phyloP scores from a whole-genome alignment of 2,797 vertebrate species.

The Coranthus polyacanthus region DNA sequence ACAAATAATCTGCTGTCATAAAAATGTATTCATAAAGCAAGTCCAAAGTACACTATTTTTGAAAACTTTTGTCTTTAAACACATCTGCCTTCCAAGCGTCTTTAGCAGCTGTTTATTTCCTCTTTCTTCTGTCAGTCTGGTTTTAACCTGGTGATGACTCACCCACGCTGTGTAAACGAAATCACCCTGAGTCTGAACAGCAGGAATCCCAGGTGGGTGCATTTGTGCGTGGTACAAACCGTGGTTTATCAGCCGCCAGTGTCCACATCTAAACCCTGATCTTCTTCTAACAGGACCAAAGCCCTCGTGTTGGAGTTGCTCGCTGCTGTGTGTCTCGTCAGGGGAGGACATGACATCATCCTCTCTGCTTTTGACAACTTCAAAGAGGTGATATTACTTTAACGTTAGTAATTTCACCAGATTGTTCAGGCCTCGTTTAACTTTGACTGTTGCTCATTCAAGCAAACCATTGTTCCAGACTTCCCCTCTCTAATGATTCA shows the following conservation, averaged over 20 bases:
- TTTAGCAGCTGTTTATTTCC: conserved; percentile 3
- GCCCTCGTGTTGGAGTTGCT: conserved; percentile 94
- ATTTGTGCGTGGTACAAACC: not conserved
- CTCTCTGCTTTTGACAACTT: conserved; percentile 96
- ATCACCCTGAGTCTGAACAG: conserved; percentile 97
- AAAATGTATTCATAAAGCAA: conserved; percentile 6
- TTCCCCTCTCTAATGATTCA: conserved; percentile 57
- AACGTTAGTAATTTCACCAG: not conserved
- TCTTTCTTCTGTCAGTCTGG: conserved; percentile 87
- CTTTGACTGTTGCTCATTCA: conserved; percentile 10
- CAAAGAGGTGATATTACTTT: conserved; percentile 86
- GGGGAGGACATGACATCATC: conserved; percentile 96
- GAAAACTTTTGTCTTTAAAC: not conserved
- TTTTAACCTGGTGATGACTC: conserved; percentile 97
- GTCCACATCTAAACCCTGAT: conserved; percentile 17
- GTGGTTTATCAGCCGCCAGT: not conserved
- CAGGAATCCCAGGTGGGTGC: conserved; percentile 91
- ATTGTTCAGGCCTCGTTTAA: not conserved
- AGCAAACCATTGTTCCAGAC: conserved; percentile 31
- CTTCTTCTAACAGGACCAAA: conserved; percentile 87
- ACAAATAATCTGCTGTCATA: not conserved
- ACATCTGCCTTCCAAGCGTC: not conserved
- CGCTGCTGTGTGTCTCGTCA: conserved; percentile 94
- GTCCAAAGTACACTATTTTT: not conserved
- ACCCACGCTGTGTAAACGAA: conserved; percentile 95